Evolutionary conservation across 2,797 vertebrate genomes (phyloP).

Genomic region (Mormyrus hasselquistii): DNA sequence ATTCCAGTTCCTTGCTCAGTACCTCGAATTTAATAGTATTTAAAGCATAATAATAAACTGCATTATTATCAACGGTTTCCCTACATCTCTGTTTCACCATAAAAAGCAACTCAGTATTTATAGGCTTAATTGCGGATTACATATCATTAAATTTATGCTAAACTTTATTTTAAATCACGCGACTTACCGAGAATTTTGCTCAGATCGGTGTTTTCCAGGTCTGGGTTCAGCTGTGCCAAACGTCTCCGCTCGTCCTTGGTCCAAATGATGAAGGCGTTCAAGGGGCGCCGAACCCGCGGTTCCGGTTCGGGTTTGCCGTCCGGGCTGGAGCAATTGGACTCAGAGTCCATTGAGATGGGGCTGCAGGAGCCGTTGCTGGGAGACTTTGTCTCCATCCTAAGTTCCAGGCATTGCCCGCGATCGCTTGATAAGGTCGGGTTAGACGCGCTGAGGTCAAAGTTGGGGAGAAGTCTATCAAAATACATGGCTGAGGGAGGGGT

Average conservation of each 20-base stretch:
- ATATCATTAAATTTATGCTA: background rate
- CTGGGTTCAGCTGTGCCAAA: conserved; percentile 70
- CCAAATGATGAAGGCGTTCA: conserved; percentile 78
- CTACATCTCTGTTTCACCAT: background rate
- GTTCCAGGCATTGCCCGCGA: conserved; percentile 28
- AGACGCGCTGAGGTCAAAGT: conserved; percentile 41
- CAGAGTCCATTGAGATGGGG: conserved; percentile 59
- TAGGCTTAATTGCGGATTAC: background rate
- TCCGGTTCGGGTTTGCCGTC: conserved; percentile 50
- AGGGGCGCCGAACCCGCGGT: conserved; percentile 64
- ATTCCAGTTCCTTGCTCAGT: background rate
- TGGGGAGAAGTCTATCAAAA: conserved; percentile 42
- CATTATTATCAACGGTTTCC: background rate
- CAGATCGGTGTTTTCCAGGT: conserved; percentile 72
- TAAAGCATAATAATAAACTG: background rate
- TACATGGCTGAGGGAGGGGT: conserved; percentile 45
- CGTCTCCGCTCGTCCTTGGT: conserved; percentile 72
- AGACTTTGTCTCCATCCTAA: conserved; percentile 33
- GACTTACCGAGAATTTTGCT: conserved; percentile 72
- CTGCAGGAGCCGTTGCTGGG: conserved; percentile 51
- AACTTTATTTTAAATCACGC: background rate
- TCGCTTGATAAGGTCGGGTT: conserved; percentile 34
- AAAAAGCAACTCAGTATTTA: background rate
- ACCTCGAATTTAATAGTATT: background rate
- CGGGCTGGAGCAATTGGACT: conserved; percentile 62